A percentile compares a stretch with the other conserved stretches of the same genome.
Evolutionary conservation across 2,113 vertebrate genomes (phyloP).

Genomic region (Larimichthys crocea): DNA sequence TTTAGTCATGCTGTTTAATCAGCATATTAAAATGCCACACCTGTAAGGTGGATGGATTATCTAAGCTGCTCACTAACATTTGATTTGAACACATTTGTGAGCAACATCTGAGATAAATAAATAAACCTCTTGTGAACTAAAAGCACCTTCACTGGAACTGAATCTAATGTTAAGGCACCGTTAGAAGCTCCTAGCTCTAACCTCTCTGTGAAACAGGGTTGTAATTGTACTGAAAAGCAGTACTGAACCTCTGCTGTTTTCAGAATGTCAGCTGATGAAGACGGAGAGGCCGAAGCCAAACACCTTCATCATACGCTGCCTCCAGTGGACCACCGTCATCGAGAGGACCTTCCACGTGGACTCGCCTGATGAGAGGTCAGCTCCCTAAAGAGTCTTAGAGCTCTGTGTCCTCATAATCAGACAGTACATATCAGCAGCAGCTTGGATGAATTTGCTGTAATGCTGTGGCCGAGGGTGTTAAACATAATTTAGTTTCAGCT

Average conservation of each 20-base stretch:
- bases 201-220: not conserved
- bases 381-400: not conserved
- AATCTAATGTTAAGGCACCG: not conserved
- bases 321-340: slow-evolving; percentile 98
- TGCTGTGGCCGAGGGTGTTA: not conserved
- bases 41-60: too few species aligned
- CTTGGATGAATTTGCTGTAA: too few species aligned
- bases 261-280: slow-evolving; percentile 99
- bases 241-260: slow-evolving; percentile 31
- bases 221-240: not conserved
- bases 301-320: slow-evolving; percentile 98
- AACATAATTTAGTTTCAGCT: not conserved
- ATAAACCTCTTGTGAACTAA: not conserved
- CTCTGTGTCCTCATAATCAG: not conserved
- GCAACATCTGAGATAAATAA: too few species aligned
- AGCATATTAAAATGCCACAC: too few species aligned
- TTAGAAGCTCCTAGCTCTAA: not conserved
- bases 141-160: not conserved
- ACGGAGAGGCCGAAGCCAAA: slow-evolving; percentile 98
- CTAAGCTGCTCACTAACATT: too few species aligned
- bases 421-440: too few species aligned
- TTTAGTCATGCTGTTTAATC: too few species aligned
- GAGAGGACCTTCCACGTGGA: slow-evolving; percentile 98
- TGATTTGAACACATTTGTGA: not conserved
- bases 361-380: slow-evolving; percentile 94